Conservation (phyloP, 2,113 vertebrate genomes). For the Micronycteris hirsuta region DNA sequence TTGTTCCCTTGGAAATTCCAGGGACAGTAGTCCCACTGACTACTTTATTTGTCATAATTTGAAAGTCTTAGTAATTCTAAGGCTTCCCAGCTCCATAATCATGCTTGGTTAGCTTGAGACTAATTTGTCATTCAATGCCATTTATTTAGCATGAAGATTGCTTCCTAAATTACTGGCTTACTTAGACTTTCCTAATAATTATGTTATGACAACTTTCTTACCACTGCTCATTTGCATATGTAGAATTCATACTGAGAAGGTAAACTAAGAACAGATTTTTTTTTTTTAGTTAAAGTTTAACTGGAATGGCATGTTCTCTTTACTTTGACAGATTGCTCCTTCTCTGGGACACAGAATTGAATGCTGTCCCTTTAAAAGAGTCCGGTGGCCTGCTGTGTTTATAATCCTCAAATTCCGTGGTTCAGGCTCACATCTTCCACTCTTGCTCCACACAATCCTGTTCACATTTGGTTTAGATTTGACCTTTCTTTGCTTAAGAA, state of each 20-base stretch:
- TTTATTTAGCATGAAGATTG: not conserved
- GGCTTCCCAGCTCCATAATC: not conserved
- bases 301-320: not conserved
- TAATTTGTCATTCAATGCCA: not conserved
- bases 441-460: not conserved
- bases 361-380: not conserved
- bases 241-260: not conserved
- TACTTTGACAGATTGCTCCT: not conserved
- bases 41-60: not conserved
- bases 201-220: not conserved
- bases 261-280: not conserved
- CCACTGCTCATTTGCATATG: not conserved
- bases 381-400: not conserved
- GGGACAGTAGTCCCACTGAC: fast-evolving
- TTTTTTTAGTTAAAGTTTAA: not conserved
- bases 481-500: constrained; percentile 1
- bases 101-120: not conserved
- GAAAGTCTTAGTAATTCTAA: not conserved
- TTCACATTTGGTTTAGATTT: constrained; percentile 40
- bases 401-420: not conserved
- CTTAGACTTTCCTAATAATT: not conserved
- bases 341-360: not conserved
- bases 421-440: not conserved
- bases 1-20: not conserved
- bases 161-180: not conserved